Evolutionary conservation across 2,797 vertebrate genomes (phyloP), one percentile per base, ranked within the genome.

Genomic region (Fistularia tabacaria): DNA sequence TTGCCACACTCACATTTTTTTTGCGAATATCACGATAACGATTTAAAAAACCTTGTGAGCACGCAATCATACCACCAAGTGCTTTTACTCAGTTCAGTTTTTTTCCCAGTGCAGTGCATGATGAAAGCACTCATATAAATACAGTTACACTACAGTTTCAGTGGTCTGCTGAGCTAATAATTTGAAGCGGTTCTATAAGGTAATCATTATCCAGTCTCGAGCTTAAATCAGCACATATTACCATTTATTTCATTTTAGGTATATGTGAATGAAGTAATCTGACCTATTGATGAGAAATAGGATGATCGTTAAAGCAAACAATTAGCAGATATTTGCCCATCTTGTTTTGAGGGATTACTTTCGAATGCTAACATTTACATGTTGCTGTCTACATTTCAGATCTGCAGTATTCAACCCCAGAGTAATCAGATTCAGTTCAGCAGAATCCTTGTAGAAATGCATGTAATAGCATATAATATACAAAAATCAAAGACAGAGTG

Each of bases 311-410:
- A 25, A 25, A 25, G 25, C 25, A 25, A 48, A 52, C 44, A 71
- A 61, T 75, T 73, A 76, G 57, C 56, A 70, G 62, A 65, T 66
- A 73, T 79, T 68, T 82, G 73, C 74, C 68, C n/a, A 52, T 63
- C 73, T 53, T 66, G 79, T 54, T 71, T 36, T 62, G 51, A 69
- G 54, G 79, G 57, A 77, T 69, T 64, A 71, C 54, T 68, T 76
- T 66, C 69, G 76, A 83, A 82, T 6, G 62, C 62, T 77, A 83
- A 81, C 79, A 81, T 77, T 82, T 80, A 74, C 62, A 61, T 65
- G 72, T 74, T 62, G 73, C 69, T 39, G 52, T 49, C 63, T 78
- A 41, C 67, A 71, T 71, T 76, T 73, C 57, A 63, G 45, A 77
- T 77, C 55, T 53, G 25, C 25, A 25, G 25, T 25, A 25, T 64